These are phyloP conservation scores for Karalla daura DNA, from an alignment of 2,797 vertebrate genomes.

Conservation along the genomic window DNA sequence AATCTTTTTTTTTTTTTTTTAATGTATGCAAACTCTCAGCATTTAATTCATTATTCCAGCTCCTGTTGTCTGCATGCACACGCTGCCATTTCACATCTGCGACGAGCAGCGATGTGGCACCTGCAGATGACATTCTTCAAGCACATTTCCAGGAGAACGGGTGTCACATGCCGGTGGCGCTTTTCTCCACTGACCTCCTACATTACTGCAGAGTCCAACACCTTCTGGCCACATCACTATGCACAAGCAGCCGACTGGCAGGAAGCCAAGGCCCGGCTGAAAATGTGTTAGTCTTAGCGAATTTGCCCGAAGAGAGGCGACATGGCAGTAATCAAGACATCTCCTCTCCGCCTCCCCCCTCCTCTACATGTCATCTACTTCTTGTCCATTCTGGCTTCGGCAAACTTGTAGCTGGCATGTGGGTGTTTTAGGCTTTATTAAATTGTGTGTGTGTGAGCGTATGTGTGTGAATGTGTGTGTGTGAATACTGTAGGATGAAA, in stretches of 20 bases:
- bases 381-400: not conserved
- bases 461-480: too few species aligned
- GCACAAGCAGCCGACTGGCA: conserved; percentile 59
- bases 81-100: conserved; percentile 35
- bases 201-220: conserved; percentile 48
- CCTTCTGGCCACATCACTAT: conserved; percentile 65
- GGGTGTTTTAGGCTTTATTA: conserved; percentile 17
- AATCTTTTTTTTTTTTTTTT: too few species aligned
- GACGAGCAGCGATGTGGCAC: conserved; percentile 50
- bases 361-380: conserved; percentile 12
- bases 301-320: conserved; percentile 64
- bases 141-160: conserved; percentile 50
- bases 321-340: conserved; percentile 71
- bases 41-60: conserved; percentile 18
- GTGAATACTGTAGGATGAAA: conserved; percentile 26
- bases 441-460: too few species aligned
- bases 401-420: conserved; percentile 22
- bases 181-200: conserved; percentile 64
- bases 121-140: conserved; percentile 47
- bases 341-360: conserved; percentile 19
- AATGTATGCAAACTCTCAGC: not conserved
- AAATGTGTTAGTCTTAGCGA: conserved; percentile 73
- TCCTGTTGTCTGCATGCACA: conserved; percentile 19
- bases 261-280: conserved; percentile 48
- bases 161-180: conserved; percentile 45